Evolutionary conservation across 2,113 vertebrate genomes (phyloP), one percentile per base, ranked within the genome.

Genomic region (Melanerpes formicivorus): DNA sequence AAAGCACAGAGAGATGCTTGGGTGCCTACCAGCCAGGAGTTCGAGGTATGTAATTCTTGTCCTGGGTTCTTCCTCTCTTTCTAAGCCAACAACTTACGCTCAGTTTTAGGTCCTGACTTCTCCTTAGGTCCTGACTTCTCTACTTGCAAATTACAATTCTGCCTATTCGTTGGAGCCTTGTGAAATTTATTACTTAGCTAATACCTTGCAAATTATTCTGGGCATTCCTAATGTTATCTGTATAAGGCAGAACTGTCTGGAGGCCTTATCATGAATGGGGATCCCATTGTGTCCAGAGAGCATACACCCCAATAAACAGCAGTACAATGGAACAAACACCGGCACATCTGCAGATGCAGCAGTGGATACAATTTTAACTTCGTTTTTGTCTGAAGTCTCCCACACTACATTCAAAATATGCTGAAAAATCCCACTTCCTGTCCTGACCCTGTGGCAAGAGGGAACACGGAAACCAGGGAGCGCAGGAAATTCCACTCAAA

Each of bases 401-500:
- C 54, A 91, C 77, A 86, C 62, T 55, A 42, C 83, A 72, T 90
- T 96, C 65, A 91, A 95, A 91, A 86, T 95, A 86, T 88, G 90
- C 95, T 90, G 54, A 85, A 75, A 93, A 91, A 95, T 80, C 88
- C 86, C 73, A 88, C 90, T 96, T 95, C 92, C 90, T 88, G 59
- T n/a, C 83, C 73, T 87, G 90, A 86, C 86, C 88, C 80, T 15
- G 59, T 79, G 80, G 90, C 92, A 92, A 90, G 64, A 88, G 70
- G 77, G 88, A 94, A 91, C 85, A 79, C 5, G 0, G 93, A 94
- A 95, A 91, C 77, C 78, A 73, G 76, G 73, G 87, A 95, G 40
- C 94, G 76, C 93, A 94, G 93, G 95, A 96, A 96, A 95, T 94
- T 92, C 96, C 94, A 93, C 91, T 87, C 79, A 58, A 85, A 93